Percentiles rank a stretch among this genome's conserved stretches.
Conservation (phyloP, 2,797 vertebrate genomes). For the Myotis pilosus region DNA sequence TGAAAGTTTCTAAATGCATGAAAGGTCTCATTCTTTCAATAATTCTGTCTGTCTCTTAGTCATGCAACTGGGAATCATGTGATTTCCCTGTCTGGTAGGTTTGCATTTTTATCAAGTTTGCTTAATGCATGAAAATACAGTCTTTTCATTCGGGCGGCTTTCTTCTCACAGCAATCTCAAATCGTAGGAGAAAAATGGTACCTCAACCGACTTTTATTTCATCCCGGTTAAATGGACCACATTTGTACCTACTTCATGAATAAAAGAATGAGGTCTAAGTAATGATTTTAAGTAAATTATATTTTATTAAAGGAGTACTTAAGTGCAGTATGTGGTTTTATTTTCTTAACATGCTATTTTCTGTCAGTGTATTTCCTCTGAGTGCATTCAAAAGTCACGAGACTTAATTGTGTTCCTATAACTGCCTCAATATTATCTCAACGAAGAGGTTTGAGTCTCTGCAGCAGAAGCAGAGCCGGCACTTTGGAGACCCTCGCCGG, state of each 20-base stretch:
- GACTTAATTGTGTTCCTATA: background rate
- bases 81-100: background rate
- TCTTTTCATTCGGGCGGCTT: background rate
- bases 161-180: background rate
- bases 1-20: background rate
- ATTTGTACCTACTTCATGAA: background rate
- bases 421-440: constrained; percentile 56
- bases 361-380: constrained; percentile 3
- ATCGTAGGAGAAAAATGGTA: background rate
- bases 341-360: constrained; percentile 29
- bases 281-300: constrained; percentile 52
- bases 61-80: background rate
- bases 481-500: background rate
- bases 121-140: background rate
- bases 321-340: background rate
- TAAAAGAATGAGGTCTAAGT: background rate
- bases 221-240: background rate
- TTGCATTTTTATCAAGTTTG: background rate
- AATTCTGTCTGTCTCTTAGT: background rate
- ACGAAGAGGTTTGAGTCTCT: constrained; percentile 10
- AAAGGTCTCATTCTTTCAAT: background rate
- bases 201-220: constrained; percentile 13
- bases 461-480: background rate
- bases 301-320: constrained; percentile 11
- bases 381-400: constrained; percentile 17